These are phyloP conservation scores for Dendropsophus ebraccatus DNA, from an alignment of 2,113 vertebrate genomes.

Conservation along the genomic window DNA sequence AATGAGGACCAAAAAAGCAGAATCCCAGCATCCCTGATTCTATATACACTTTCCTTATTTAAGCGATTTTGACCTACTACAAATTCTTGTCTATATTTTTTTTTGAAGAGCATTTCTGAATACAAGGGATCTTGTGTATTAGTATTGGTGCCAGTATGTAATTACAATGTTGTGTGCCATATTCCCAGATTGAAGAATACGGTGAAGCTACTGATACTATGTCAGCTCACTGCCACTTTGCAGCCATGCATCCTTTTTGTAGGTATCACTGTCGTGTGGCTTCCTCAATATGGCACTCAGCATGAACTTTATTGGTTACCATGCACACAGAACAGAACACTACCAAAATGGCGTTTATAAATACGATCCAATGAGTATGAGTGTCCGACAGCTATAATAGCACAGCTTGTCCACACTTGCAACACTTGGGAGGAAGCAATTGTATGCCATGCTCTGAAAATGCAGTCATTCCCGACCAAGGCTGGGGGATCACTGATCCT, in stretches of 20 bases:
- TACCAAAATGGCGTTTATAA: background rate
- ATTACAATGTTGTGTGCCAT: background rate
- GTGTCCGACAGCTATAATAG: background rate
- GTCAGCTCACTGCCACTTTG: background rate
- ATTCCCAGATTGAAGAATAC: background rate
- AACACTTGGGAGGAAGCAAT: slow-evolving; percentile 17
- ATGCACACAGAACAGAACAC: background rate
- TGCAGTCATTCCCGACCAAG: slow-evolving; percentile 39
- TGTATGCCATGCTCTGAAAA: slow-evolving; percentile 28
- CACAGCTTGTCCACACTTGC: background rate
- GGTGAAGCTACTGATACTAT: background rate
- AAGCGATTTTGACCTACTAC: no score
- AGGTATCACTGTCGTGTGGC: background rate
- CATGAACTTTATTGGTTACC: background rate
- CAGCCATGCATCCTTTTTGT: background rate
- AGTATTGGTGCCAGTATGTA: background rate
- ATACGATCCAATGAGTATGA: background rate
- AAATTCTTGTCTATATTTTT: background rate
- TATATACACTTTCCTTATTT: no score
- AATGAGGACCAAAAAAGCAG: no score
- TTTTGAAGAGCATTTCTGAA: background rate
- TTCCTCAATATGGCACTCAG: background rate
- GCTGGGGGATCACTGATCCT: slow-evolving; percentile 52
- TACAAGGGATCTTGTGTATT: background rate
- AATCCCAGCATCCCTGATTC: no score